Percentiles rank a stretch among this genome's conserved stretches.
phyloP scores from a whole-genome alignment of 2,888 invertebrate genomes.

The Limnephilus rhombicus region DNA sequence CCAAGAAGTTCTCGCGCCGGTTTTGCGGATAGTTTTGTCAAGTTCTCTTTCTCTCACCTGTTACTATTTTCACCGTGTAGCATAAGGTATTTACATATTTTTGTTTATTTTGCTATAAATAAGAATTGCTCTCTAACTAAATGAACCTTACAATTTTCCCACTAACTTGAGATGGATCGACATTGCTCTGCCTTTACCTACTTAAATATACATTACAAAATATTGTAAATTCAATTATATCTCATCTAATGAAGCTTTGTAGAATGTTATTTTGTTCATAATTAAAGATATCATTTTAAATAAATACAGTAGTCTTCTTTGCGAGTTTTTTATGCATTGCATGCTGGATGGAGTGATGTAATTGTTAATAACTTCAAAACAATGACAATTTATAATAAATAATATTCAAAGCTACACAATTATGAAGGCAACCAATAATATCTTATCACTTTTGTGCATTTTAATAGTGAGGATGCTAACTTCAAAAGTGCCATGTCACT shows the following conservation, averaged over 20 bases:
- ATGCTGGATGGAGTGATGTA: neutral
- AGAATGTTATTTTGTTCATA: neutral
- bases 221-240: neutral
- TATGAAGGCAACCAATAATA: neutral
- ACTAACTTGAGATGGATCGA: too few relatives aligned
- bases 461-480: neutral
- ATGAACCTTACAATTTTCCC: too few relatives aligned
- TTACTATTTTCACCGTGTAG: too few relatives aligned
- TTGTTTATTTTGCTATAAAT: too few relatives aligned
- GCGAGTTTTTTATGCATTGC: neutral
- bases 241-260: neutral
- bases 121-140: too few relatives aligned
- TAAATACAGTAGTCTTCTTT: neutral
- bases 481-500: neutral
- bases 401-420: neutral
- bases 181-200: too few relatives aligned
- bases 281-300: neutral
- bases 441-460: neutral
- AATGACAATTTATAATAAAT: neutral
- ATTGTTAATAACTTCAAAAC: neutral
- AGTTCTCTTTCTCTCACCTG: too few relatives aligned
- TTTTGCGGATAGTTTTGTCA: too few relatives aligned
- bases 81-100: too few relatives aligned
- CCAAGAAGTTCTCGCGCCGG: too few relatives aligned
- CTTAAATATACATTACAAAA: too few relatives aligned